A percentile compares a stretch with the other conserved stretches of the same genome.
Conservation (phyloP, 2,888 invertebrate genomes). For the Sinotaia quadrata region DNA sequence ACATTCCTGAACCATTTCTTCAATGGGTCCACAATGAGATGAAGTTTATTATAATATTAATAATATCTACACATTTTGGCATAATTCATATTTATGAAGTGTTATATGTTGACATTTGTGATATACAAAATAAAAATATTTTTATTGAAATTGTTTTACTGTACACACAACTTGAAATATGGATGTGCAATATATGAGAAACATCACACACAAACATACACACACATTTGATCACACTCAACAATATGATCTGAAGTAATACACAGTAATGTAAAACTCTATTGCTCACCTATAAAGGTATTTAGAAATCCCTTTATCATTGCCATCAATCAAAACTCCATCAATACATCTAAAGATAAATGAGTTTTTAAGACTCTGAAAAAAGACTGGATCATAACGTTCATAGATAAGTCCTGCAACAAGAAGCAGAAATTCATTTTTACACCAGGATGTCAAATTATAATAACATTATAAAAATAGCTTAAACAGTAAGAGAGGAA, state of each 20-base stretch:
- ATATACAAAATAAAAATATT: too few relatives aligned
- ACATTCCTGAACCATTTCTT: too few relatives aligned
- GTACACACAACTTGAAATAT: too few relatives aligned
- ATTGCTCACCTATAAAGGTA: constrained; percentile 71
- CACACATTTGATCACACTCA: neutral
- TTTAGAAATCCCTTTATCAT: constrained; percentile 73
- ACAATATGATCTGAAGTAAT: neutral
- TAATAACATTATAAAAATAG: too few relatives aligned
- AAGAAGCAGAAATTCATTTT: constrained; percentile 14
- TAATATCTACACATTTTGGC: too few relatives aligned
- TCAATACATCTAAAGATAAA: constrained; percentile 75
- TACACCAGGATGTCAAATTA: neutral
- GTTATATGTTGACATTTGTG: too few relatives aligned
- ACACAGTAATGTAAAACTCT: neutral
- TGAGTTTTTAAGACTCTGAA: constrained; percentile 73
- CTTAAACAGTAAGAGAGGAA: neutral
- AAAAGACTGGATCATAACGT: constrained; percentile 73
- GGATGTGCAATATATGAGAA: too few relatives aligned
- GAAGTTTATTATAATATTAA: too few relatives aligned
- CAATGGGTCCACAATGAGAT: too few relatives aligned
- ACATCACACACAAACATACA: neutral
- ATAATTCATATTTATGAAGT: too few relatives aligned
- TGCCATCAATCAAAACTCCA: constrained; percentile 74
- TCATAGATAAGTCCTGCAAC: constrained; percentile 73
- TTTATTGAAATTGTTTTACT: too few relatives aligned